Conservation (phyloP, 2,888 invertebrate species). For the Conomelus anceps region DNA sequence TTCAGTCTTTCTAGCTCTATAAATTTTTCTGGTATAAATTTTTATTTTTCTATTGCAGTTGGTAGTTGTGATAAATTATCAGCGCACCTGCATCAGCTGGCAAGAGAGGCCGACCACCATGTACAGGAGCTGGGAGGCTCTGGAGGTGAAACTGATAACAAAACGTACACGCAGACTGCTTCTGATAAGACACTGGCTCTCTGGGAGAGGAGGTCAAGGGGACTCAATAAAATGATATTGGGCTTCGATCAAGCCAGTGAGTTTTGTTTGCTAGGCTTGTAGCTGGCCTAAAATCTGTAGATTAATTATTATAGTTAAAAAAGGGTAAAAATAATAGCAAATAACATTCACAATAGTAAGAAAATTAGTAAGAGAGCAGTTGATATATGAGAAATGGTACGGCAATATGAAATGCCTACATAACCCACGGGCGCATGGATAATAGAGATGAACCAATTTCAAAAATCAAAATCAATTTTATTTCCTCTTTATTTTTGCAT, state of each 20-base stretch:
- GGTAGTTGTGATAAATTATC: slow-evolving; percentile 66
- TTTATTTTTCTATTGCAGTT: slow-evolving; percentile 44
- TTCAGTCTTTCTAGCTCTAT: too few relatives aligned
- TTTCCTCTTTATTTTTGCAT: too few relatives aligned
- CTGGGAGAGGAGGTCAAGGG: slow-evolving; percentile 78
- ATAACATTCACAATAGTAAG: too few relatives aligned
- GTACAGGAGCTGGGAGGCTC: slow-evolving; percentile 67
- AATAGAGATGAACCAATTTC: too few relatives aligned
- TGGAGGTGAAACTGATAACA: slow-evolving; percentile 29
- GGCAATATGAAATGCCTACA: too few relatives aligned
- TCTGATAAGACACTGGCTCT: slow-evolving; percentile 72
- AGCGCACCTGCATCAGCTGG: slow-evolving; percentile 64
- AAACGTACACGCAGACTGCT: slow-evolving; percentile 23
- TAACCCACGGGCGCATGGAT: too few relatives aligned
- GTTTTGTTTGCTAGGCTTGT: slow-evolving; percentile 37
- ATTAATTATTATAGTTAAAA: too few relatives aligned
- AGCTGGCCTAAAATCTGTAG: too few relatives aligned
- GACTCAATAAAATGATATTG: slow-evolving; percentile 69
- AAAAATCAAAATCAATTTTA: too few relatives aligned
- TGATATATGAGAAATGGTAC: too few relatives aligned
- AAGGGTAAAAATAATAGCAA: too few relatives aligned
- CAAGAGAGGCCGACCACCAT: slow-evolving; percentile 75
- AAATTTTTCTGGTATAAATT: background rate
- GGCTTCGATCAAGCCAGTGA: slow-evolving; percentile 80
- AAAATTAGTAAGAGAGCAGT: too few relatives aligned